Conservation (phyloP, 2,797 vertebrate genomes). For the Hydrocynus forskahlii region DNA sequence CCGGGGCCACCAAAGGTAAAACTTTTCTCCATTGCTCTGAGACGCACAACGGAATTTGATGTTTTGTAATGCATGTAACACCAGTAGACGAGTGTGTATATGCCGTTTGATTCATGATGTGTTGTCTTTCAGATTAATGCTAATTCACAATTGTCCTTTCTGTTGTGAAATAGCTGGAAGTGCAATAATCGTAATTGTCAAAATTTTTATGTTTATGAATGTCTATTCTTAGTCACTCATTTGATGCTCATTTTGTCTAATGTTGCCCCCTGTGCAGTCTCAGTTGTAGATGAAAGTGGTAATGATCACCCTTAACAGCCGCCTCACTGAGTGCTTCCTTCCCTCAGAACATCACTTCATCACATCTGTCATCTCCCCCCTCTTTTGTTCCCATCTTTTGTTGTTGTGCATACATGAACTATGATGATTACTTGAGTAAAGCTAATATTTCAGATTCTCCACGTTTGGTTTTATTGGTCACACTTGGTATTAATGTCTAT, state of each 20-base stretch:
- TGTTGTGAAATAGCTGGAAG: background rate
- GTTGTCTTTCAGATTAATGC: background rate
- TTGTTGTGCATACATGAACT: too few species aligned
- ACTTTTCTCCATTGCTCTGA: background rate
- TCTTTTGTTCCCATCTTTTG: background rate
- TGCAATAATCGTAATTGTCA: constrained; percentile 30
- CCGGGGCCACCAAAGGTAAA: constrained; percentile 95
- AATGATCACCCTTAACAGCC: constrained; percentile 44
- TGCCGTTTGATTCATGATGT: background rate
- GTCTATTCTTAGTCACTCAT: constrained; percentile 35
- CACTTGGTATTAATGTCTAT: too few species aligned
- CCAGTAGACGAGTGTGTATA: background rate
- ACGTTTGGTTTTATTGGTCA: too few species aligned
- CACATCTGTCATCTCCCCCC: constrained; percentile 11
- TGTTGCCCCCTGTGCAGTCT: constrained; percentile 63
- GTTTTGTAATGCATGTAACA: background rate
- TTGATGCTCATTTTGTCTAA: constrained; percentile 49
- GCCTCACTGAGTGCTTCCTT: constrained; percentile 7
- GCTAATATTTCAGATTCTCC: too few species aligned
- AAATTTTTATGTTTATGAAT: constrained; percentile 30
- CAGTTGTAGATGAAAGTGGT: constrained; percentile 65
- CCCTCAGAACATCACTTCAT: background rate
- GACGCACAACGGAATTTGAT: background rate
- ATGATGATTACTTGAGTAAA: background rate
- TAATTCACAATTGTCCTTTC: constrained; percentile 5